Evolutionary conservation across 2,888 invertebrate genomes (phyloP), one percentile per base, ranked within the genome.

Genomic region (Macrostomum cliftonense): DNA sequence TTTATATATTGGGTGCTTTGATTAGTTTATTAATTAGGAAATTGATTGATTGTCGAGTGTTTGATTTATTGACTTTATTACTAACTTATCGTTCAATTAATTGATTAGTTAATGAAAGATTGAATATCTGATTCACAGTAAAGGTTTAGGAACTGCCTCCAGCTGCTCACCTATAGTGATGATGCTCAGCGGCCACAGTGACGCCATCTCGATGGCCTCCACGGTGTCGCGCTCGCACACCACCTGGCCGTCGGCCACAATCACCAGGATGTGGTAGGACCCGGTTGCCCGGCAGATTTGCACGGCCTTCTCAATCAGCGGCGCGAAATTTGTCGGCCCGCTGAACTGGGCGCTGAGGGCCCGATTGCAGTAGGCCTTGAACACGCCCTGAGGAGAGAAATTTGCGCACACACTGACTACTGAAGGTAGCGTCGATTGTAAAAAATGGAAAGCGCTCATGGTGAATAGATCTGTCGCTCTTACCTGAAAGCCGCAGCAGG

Each of bases 241-340:
- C 45, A 75, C 72, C 57, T 74, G 74, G 12, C 74, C 74, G 56
- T 74, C 74, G 7, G 74, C 73, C 16, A 74, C 68, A 45, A 74
- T 72, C 9, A 74, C 70, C 43, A 74, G 62, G 42, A 74, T 72
- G 58, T 74, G 73, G 56, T 73, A 74, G 28, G 64, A 19, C 59
- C 62, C 54, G 61, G 59, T 12, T 66, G 61, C 51, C 57, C 58
- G 51, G 68, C 65, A 46, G 73, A 72, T 68, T 45, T 72, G 68
- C 43, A 74, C 70, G 7, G 74, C 72, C 49, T 68, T 65, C 51
- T 68, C 58, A 49, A 74, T 74, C 39, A 74, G 60, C 1, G 74
- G 74, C 1, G 73, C 73, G 55, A 74, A 73, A 57, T 71, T 74
- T 37, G 74, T 75, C 1, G 74, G 74, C 2, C 74, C 74, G 49